Base-by-base conservation (phyloP, 2,113 vertebrate genomes). In the Oryzias curvinotus region DNA sequence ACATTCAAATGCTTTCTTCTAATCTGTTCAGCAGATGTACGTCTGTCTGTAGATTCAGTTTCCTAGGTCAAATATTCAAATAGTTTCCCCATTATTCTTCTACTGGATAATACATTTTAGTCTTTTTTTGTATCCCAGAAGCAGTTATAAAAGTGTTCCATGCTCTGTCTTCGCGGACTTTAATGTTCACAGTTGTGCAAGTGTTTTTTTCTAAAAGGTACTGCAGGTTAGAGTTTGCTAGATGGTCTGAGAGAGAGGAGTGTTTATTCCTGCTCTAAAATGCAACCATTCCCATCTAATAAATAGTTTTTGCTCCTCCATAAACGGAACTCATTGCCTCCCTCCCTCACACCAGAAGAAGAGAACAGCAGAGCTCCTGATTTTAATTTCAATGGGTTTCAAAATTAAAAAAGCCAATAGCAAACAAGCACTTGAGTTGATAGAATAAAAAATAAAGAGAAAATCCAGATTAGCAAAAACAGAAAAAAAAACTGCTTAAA, bases 1-100 rank as follows among this genome's bases (percentile, higher is more conserved):
- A 83, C 74, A 82, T 80, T 75, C 81, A 73, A 81, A 85, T 60
- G 62, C 57, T 75, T 73, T 75, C 59, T 49, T 3, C 47, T 57
- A 77, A 74, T 84, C 82, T 83, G 85, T 75, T 21, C 28, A 19
- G 48, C 85, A 85, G 78, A 84, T 86, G 86, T 82, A 68, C 47
- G 3, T 71, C 19, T 48, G 44, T 47, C 25, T 47, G 26, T 51
- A 65, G 19, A 68, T 80, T 81, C 56, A 25, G 19, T 73, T 78
- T 23, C 52, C 44, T 56, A 64, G 71, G 73, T 69, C 61, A 73
- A 36, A 36, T 36, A 56, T 75, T 77, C 51, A 65, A 56, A 73
- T 55, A 4, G 23, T 69, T 75, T 75, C 63, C 65, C 65, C 57
- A 68, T 49, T 4, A 13, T 68, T 18, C 41, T 56, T 21, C 13